phyloP scores from a whole-genome alignment of 2,888 invertebrate species.

The Timema podura region DNA sequence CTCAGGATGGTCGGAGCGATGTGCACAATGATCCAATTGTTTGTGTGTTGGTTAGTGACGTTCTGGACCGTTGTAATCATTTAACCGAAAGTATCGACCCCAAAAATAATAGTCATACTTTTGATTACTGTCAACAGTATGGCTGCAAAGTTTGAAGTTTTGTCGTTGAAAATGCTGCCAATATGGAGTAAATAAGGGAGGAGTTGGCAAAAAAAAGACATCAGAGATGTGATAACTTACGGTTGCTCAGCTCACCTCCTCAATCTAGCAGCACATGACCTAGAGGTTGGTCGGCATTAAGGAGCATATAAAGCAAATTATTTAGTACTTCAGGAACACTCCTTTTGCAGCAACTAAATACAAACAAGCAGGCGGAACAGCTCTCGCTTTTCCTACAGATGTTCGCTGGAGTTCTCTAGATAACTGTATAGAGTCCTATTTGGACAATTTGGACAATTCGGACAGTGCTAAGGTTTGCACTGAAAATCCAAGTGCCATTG shows the following conservation, averaged over 20 bases:
- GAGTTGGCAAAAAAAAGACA: neutral
- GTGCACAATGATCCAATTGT: no score
- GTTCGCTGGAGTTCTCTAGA: neutral
- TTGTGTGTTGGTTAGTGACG: no score
- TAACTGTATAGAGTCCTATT: constrained; percentile 13
- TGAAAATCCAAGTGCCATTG: constrained; percentile 3
- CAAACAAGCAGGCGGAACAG: constrained; percentile 13
- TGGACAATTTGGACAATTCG: constrained; percentile 18
- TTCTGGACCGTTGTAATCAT: no score
- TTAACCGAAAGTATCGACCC: no score
- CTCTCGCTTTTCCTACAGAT: constrained; percentile 14
- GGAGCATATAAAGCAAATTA: constrained; percentile 11
- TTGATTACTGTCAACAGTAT: constrained; percentile 11
- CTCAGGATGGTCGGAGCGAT: no score
- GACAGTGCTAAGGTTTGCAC: constrained; percentile 8
- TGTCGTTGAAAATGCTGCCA: constrained; percentile 10
- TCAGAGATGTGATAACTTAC: constrained; percentile 10
- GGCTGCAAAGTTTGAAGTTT: constrained; percentile 9
- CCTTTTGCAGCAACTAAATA: constrained; percentile 16
- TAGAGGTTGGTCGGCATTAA: constrained; percentile 9
- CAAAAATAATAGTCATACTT: constrained; percentile 7
- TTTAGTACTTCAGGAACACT: constrained; percentile 18
- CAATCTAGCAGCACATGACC: constrained; percentile 11
- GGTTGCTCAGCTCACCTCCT: constrained; percentile 10
- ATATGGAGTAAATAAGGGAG: constrained; percentile 11